A percentile compares a stretch with the other conserved stretches of the same genome.
Evolutionary conservation across 2,888 invertebrate genomes (phyloP).

Genomic region (Tetranychus piercei): DNA sequence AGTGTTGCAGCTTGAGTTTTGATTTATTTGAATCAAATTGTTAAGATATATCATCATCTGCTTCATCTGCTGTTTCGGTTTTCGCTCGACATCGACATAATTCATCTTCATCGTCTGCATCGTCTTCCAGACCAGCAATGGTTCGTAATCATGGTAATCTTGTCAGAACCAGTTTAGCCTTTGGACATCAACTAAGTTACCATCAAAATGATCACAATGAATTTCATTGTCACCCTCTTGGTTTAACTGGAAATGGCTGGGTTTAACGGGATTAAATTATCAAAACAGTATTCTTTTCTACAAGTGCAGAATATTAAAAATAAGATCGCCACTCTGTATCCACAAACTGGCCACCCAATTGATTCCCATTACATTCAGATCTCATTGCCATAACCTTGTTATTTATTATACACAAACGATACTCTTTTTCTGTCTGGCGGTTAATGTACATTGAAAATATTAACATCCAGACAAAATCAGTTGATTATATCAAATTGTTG

Average conservation of each 20-base stretch:
- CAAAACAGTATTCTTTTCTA: too few species aligned
- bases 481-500: too few species aligned
- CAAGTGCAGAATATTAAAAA: too few species aligned
- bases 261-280: neutral
- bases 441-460: too few species aligned
- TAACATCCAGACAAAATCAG: too few species aligned
- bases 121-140: slow-evolving; percentile 4
- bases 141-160: slow-evolving; percentile 19
- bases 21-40: neutral
- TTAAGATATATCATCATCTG: neutral
- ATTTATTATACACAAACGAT: too few species aligned
- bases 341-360: too few species aligned
- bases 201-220: slow-evolving; percentile 18
- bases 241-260: neutral
- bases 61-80: neutral
- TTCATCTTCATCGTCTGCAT: neutral
- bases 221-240: slow-evolving; percentile 15
- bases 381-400: too few species aligned
- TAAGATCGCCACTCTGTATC: too few species aligned
- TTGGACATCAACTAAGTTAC: slow-evolving; percentile 23
- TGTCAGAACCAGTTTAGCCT: slow-evolving; percentile 24
- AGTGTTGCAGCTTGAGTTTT: too few species aligned
- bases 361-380: too few species aligned
- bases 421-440: too few species aligned
- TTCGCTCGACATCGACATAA: neutral